Percentiles rank a stretch among this genome's conserved stretches.
Conservation (phyloP, 2,888 invertebrate species). For the Acanthopleura granulata region DNA sequence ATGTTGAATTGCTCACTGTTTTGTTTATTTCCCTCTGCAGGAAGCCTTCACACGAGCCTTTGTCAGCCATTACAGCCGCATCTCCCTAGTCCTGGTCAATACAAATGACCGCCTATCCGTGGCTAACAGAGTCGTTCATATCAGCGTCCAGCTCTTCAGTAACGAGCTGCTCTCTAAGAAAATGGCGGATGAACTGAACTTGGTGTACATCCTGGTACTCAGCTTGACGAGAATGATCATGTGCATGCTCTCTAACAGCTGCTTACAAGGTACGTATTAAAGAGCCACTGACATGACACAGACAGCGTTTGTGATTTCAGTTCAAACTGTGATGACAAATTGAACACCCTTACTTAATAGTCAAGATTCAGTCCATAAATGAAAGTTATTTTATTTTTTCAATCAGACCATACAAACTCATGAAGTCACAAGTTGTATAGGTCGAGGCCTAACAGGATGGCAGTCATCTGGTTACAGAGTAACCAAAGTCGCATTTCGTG, state of each 20-base stretch:
- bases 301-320: no score
- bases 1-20: no score
- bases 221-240: conserved; percentile 94
- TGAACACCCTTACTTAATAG: no score
- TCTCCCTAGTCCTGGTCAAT: conserved; percentile 83
- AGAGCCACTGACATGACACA: background rate
- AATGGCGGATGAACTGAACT: conserved; percentile 90
- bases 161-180: conserved; percentile 91
- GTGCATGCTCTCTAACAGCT: conserved; percentile 88
- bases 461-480: no score
- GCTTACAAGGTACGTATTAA: conserved; percentile 84
- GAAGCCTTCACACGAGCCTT: conserved; percentile 94
- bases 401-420: no score
- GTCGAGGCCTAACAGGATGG: no score
- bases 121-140: conserved; percentile 96
- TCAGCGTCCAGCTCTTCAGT: conserved; percentile 95
- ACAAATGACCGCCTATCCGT: conserved; percentile 72
- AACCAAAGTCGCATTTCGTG: no score
- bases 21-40: conserved; percentile 62
- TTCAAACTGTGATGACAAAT: no score
- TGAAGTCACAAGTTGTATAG: no score
- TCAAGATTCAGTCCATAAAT: no score
- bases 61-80: conserved; percentile 95
- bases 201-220: conserved; percentile 93
- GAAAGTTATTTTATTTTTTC: no score